Percentiles rank a stretch among this genome's conserved stretches.
These are phyloP conservation scores for Mobula birostris DNA, from an alignment of 2,113 vertebrate genomes.

Conservation along the genomic window DNA sequence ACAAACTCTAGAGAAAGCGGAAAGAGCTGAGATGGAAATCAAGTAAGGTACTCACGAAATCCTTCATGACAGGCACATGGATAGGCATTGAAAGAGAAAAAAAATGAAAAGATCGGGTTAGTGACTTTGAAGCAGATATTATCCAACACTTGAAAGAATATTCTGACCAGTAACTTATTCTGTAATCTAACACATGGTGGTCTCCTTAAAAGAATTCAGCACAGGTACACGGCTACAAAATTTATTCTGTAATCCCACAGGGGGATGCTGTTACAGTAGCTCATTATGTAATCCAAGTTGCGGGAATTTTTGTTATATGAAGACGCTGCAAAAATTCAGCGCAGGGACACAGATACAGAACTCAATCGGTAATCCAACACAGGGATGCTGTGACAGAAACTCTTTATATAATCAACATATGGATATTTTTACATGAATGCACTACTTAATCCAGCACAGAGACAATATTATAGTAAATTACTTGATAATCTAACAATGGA, in stretches of 20 bases:
- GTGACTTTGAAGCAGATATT: background rate
- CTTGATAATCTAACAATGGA: background rate
- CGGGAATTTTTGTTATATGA: no score
- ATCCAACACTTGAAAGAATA: background rate
- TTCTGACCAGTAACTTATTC: background rate
- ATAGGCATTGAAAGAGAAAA: background rate
- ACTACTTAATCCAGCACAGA: background rate
- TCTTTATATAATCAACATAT: background rate
- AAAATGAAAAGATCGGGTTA: slow-evolving; percentile 18
- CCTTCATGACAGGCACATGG: slow-evolving; percentile 46
- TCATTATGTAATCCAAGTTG: no score
- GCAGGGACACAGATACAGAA: no score
- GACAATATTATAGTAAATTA: background rate
- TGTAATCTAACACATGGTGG: background rate
- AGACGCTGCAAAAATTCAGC: no score
- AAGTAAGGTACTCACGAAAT: slow-evolving; percentile 74
- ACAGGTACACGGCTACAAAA: background rate
- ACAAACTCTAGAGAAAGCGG: background rate
- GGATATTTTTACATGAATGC: background rate
- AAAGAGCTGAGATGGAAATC: slow-evolving; percentile 25
- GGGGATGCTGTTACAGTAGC: background rate
- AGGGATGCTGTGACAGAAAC: no score
- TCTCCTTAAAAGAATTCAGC: background rate
- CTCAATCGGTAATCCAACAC: background rate
- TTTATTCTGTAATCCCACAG: background rate